A percentile compares a stretch with the other conserved stretches of the same genome.
phyloP scores from a whole-genome alignment of 2,797 vertebrate species.

The Otolemur crassicaudatus region DNA sequence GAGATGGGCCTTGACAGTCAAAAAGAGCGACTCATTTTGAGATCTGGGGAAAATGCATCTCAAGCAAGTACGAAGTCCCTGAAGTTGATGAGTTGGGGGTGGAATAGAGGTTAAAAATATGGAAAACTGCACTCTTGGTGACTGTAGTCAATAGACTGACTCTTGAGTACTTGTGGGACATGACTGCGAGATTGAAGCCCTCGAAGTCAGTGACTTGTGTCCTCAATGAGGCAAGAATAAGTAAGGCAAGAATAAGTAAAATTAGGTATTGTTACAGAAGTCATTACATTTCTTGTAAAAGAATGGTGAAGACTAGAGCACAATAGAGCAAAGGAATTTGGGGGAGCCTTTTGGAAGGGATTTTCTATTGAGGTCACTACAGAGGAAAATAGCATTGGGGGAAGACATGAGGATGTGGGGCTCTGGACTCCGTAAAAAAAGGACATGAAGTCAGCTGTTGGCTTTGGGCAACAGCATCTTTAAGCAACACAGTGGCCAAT shows the following conservation, averaged over 20 bases:
- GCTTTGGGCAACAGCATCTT: neutral
- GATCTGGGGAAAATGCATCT: neutral
- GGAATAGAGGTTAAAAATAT: neutral
- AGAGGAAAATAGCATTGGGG: neutral
- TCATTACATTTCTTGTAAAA: neutral
- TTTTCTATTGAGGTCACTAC: neutral
- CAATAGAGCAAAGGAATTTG: neutral
- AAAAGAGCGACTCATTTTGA: neutral
- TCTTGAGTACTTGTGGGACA: neutral
- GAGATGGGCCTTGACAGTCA: neutral
- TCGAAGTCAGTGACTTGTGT: neutral
- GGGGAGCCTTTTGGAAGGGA: neutral
- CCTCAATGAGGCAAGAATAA: neutral
- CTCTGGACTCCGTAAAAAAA: neutral
- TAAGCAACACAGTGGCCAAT: neutral
- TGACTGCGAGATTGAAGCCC: neutral
- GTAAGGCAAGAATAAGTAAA: neutral
- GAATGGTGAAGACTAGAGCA: neutral
- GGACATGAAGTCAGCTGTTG: neutral
- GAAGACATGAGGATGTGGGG: neutral
- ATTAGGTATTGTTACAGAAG: neutral
- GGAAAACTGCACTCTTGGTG: neutral
- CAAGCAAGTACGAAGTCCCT: neutral
- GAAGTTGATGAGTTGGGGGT: neutral
- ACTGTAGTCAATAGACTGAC: neutral